Base-by-base conservation (phyloP, 2,113 vertebrate genomes). In the Vanacampus margaritifer region DNA sequence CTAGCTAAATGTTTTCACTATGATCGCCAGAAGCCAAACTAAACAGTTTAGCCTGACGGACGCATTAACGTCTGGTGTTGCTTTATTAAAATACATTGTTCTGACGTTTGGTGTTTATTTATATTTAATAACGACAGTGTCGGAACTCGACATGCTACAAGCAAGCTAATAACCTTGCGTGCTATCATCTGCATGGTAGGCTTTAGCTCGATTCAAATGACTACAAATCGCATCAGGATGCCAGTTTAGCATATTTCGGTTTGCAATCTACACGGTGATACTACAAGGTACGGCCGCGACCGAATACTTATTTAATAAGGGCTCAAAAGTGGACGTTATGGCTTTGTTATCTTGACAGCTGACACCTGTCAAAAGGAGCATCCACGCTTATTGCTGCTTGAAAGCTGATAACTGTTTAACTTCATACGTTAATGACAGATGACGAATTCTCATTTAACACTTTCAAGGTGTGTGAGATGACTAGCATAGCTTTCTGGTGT, bases 271-370 rank as follows among this genome's bases (percentile, higher is more conserved):
- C 57, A 66, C 48, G 50, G 11, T 32, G 41, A 64, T 16, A 24
- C 13, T 19, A 59, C 1, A 13, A 23, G 21, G 32, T 1, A 19
- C 21, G n/a, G 21, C 48, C 9, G 48, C 48, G n/a, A n/a, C 48
- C 21, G 10, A 56, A 64, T 2, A 0, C 1, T 35, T 1, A 39
- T 7, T 37, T 12, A 23, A 3, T 11, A 32, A 3, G 4, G 0
- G 26, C 26, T 54, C 19, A 5, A 39, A 23, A 37, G 17, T n/a
- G 12, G 35, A 60, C 35, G 60, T 24, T 21, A 4, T 53, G 13
- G 24, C 10, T n/a, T 56, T 74, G 59, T 58, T 77, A 80, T 76
- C 13, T 19, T 37, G 71, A 32, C 48, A 66, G 68, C 36, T 43
- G 60, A 53, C 59, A 70, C 48, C 64, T 51, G 54, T 32, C 69